phyloP scores from a whole-genome alignment of 2,113 vertebrate genomes.

The Naja naja region DNA sequence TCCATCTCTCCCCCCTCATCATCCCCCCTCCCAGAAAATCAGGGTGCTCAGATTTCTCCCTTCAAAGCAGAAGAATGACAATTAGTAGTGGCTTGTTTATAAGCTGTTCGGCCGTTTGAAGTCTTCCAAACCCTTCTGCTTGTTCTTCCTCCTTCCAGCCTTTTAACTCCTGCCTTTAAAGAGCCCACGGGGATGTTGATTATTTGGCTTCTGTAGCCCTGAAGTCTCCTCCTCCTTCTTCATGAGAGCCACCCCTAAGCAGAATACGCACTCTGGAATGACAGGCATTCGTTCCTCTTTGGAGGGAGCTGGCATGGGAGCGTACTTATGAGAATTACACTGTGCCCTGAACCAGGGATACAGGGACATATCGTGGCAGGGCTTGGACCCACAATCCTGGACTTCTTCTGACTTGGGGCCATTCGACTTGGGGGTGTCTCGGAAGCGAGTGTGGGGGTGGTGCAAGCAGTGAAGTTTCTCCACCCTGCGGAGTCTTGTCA shows the following conservation, averaged over 20 bases:
- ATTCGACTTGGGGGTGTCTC: rapidly evolving
- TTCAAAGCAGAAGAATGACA: background rate
- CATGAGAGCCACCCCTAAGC: constrained; percentile 73
- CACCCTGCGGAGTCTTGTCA: constrained; percentile 30
- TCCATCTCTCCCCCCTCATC: rapidly evolving
- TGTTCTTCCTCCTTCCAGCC: background rate
- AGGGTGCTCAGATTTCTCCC: background rate
- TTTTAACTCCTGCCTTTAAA: constrained; percentile 16
- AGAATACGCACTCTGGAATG: constrained; percentile 81
- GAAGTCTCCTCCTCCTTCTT: constrained; percentile 69
- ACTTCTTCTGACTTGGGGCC: background rate
- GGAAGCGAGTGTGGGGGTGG: background rate
- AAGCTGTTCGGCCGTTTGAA: constrained; percentile 1
- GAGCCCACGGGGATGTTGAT: constrained; percentile 66
- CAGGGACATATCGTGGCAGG: constrained; percentile 13
- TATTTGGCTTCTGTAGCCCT: constrained; percentile 53
- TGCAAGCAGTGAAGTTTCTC: background rate
- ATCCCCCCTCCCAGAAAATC: too few species aligned
- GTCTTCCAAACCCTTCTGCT: background rate
- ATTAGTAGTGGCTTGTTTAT: background rate
- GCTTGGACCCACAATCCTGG: rapidly evolving
- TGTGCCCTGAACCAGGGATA: constrained; percentile 61
- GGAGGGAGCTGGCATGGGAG: constrained; percentile 73
- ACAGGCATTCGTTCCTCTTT: constrained; percentile 82
- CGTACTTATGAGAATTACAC: constrained; percentile 66